These are phyloP conservation scores for Hemitrygon akajei DNA, from an alignment of 2,797 vertebrate species.

Conservation along the genomic window DNA sequence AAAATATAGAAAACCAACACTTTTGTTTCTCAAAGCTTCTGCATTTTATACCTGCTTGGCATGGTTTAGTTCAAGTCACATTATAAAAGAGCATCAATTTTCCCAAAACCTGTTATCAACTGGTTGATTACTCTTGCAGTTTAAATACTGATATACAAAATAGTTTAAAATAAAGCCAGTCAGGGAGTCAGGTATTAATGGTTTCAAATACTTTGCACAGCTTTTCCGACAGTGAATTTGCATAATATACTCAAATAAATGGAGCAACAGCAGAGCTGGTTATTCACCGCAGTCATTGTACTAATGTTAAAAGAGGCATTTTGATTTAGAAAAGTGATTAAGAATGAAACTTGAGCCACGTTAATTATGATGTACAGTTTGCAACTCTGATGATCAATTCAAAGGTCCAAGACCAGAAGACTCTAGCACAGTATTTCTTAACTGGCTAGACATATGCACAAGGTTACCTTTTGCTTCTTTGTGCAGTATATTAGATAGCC, in stretches of 20 bases:
- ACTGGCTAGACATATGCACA: not conserved
- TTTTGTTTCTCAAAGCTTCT: not conserved
- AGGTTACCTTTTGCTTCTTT: not conserved
- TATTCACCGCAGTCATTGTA: not conserved
- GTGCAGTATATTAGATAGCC: not conserved
- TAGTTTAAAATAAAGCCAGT: conserved; percentile 6
- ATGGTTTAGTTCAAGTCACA: not conserved
- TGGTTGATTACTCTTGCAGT: conserved; percentile 28
- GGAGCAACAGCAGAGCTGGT: not conserved
- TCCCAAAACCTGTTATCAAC: conserved; percentile 5
- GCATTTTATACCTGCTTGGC: not conserved
- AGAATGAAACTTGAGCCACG: not conserved
- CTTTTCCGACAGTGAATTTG: conserved; percentile 14
- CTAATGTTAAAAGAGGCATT: not conserved
- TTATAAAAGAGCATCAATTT: conserved; percentile 27
- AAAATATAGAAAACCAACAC: not conserved
- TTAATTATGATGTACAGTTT: not conserved
- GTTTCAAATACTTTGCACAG: conserved; percentile 16
- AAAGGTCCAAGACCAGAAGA: not conserved
- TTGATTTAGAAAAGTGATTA: not conserved
- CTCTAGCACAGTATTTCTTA: not conserved
- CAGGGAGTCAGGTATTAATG: conserved; percentile 17
- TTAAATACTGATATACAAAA: conserved; percentile 34
- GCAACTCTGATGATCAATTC: not conserved
- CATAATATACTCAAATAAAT: conserved; percentile 18